phyloP scores from a whole-genome alignment of 2,888 invertebrate species.

The Eurytoma adleriae region DNA sequence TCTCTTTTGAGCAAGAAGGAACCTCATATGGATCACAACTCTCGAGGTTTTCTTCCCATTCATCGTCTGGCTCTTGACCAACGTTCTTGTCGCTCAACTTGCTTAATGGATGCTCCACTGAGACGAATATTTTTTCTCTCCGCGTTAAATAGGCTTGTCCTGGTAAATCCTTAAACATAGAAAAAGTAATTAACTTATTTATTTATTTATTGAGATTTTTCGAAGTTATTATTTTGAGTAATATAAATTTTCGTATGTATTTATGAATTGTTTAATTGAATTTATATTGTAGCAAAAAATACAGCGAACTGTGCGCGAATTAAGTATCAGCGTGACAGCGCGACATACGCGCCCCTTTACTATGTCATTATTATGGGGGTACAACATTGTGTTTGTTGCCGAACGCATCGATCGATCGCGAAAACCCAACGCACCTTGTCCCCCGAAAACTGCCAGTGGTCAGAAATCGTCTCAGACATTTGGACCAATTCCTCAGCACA shows the following conservation, averaged over 20 bases:
- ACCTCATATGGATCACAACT: slow-evolving; percentile 68
- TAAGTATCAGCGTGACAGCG: too few relatives aligned
- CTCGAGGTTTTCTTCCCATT: slow-evolving; percentile 45
- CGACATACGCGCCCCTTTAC: too few relatives aligned
- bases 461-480: slow-evolving; percentile 71
- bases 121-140: slow-evolving; percentile 64
- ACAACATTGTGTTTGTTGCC: slow-evolving; percentile 14
- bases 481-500: slow-evolving; percentile 70
- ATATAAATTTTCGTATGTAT: too few relatives aligned
- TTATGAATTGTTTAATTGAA: too few relatives aligned
- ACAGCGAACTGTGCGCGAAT: too few relatives aligned
- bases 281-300: too few relatives aligned
- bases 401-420: slow-evolving; percentile 59
- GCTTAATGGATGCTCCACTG: slow-evolving; percentile 60
- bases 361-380: too few relatives aligned
- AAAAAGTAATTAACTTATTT: background rate
- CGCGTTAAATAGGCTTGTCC: slow-evolving; percentile 70
- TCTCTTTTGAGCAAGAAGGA: slow-evolving; percentile 61
- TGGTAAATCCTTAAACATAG: slow-evolving; percentile 51
- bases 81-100: slow-evolving; percentile 54
- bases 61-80: slow-evolving; percentile 3
- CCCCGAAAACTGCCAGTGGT: slow-evolving; percentile 72
- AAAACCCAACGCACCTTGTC: slow-evolving; percentile 68
- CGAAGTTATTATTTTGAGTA: background rate
- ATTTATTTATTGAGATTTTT: background rate